Evolutionary conservation across 2,888 invertebrate species (phyloP), one percentile per base, ranked within the genome.

Genomic region (Heliconius aoede): DNA sequence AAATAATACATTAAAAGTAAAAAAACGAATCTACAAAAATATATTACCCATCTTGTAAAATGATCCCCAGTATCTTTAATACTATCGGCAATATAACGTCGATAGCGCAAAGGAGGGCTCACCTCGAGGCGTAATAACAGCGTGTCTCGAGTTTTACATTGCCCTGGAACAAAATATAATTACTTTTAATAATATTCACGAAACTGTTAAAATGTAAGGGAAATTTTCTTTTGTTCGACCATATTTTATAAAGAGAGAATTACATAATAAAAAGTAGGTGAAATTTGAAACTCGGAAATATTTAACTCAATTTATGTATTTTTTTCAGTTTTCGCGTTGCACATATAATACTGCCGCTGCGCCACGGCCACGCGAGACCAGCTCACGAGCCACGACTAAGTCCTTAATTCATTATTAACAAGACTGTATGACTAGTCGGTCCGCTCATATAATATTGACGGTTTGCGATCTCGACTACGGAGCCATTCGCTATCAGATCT

Each of bases 381-480:
- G n/a, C 36, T 40, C 36, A 40, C 36, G 13, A 40, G 46, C 7
- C 46, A 46, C 21, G 46, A 18, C 65, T 65, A 65, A 65, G 0
- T 40, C 65, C 65, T 26, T 65, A 15, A 65, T 65, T 7, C 15
- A 65, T 65, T 40, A 65, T 65, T 65, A 36, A 40, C 15, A 11
- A 5, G 65, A 26, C 36, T 36, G 65, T 65, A 77, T 58, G 65
- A 60, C 60, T 68, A 60, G 78, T 36, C 71, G 61, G 62, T 62
- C 76, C 68, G 73, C 69, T 77, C 77, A 72, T 72, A 72, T 74
- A 79, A 74, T 79, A 79, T 76, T 79, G 58, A 77, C 40, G 69
- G 40, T 55, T 58, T 60, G 30, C 64, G 74, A 71, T 71, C 62
- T 74, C 30, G 62, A n/a, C n/a, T n/a, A n/a, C n/a, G n/a, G n/a